A percentile compares a stretch with the other conserved stretches of the same genome.
phyloP scores from a whole-genome alignment of 2,888 invertebrate genomes.

The Chrysolina haemoptera region DNA sequence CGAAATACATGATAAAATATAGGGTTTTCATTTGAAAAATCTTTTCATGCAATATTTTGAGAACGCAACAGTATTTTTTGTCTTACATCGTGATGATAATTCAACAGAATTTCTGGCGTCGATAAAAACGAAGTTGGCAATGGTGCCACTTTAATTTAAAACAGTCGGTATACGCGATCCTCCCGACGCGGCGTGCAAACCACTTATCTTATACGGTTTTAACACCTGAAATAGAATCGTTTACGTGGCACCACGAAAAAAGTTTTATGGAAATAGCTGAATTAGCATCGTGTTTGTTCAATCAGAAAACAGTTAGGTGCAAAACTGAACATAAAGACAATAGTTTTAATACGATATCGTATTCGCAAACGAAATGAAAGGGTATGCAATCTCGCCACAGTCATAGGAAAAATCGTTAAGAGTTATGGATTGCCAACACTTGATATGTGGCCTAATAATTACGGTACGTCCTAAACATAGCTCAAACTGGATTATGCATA shows the following conservation, averaged over 20 bases:
- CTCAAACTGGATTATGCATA: not conserved
- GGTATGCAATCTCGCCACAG: slow-evolving; percentile 12
- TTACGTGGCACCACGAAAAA: slow-evolving; percentile 15
- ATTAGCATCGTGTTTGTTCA: slow-evolving; percentile 30
- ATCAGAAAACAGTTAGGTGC: slow-evolving; percentile 32
- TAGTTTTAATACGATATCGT: slow-evolving; percentile 26
- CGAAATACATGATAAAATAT: no score
- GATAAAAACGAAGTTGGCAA: no score
- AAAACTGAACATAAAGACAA: slow-evolving; percentile 28
- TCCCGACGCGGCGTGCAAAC: not conserved
- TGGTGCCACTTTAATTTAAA: no score
- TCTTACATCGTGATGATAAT: no score
- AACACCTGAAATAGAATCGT: slow-evolving; percentile 21
- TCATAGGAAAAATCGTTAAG: not conserved
- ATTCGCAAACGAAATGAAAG: slow-evolving; percentile 8
- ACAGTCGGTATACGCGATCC: no score
- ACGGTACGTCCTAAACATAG: not conserved
- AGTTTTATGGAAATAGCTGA: slow-evolving; percentile 31
- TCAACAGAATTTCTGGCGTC: no score
- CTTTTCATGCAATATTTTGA: no score
- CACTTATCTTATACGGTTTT: not conserved
- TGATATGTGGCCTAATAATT: slow-evolving; percentile 1
- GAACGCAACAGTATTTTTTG: no score
- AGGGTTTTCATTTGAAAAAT: no score
- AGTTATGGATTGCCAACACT: slow-evolving; percentile 20